phyloP scores from a whole-genome alignment of 2,888 invertebrate species.

The Chloroclystis v-ata region DNA sequence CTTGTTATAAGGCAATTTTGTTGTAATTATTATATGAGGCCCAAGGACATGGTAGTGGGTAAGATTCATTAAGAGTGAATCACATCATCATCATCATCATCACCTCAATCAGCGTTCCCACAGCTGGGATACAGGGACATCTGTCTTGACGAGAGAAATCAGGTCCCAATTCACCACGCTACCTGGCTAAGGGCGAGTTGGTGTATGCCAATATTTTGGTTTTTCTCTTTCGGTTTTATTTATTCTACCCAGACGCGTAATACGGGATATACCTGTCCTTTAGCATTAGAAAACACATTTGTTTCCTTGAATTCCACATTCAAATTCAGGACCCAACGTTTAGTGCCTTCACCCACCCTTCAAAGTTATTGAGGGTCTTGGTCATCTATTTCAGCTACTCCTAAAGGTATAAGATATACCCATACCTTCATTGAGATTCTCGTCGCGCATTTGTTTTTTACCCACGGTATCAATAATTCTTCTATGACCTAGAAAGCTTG shows the following conservation, averaged over 20 bases:
- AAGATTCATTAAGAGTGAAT: too few species aligned
- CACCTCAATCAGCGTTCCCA: too few species aligned
- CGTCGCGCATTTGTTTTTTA: slow-evolving; percentile 4
- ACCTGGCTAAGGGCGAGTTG: too few species aligned
- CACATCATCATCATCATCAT: too few species aligned
- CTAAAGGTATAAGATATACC: slow-evolving; percentile 6
- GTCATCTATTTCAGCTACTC: slow-evolving; percentile 10
- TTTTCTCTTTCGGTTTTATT: too few species aligned
- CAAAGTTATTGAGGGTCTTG: slow-evolving; percentile 7
- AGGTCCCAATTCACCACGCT: too few species aligned
- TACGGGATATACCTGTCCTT: too few species aligned
- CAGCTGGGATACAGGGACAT: too few species aligned
- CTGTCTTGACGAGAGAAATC: too few species aligned
- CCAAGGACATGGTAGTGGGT: slow-evolving; percentile 25
- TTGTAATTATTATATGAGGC: slow-evolving; percentile 37
- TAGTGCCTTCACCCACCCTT: slow-evolving; percentile 5
- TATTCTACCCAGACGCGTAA: too few species aligned
- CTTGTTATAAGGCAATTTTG: slow-evolving; percentile 37
- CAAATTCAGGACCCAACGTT: slow-evolving; percentile 5
- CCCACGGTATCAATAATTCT: slow-evolving; percentile 20
- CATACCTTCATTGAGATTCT: slow-evolving; percentile 15
- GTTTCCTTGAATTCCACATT: not conserved
- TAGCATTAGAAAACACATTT: too few species aligned
- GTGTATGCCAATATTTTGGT: too few species aligned
- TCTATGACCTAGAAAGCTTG: slow-evolving; percentile 17